phyloP scores from a whole-genome alignment of 2,888 invertebrate genomes.

The Diarsia brunnea region DNA sequence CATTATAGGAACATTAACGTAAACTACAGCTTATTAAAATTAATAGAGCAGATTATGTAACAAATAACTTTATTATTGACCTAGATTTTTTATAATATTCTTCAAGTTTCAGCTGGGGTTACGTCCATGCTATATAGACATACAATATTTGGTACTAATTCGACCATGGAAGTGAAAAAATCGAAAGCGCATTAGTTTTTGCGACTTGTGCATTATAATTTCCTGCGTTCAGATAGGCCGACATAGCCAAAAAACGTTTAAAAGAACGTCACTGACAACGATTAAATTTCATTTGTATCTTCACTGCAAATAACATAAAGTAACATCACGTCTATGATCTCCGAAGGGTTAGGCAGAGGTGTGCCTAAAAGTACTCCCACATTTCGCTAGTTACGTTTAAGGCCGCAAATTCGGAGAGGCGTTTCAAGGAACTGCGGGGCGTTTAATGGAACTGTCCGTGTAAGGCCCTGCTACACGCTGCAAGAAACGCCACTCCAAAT shows the following conservation, averaged over 20 bases:
- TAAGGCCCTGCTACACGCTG: too few species aligned
- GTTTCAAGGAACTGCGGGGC: too few species aligned
- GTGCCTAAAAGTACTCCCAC: too few species aligned
- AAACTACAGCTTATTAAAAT: slow-evolving; percentile 35
- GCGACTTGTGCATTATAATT: background rate
- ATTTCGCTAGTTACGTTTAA: too few species aligned
- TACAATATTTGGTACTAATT: background rate
- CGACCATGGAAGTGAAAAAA: background rate
- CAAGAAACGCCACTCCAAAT: too few species aligned
- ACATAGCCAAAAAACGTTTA: background rate
- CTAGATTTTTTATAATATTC: background rate
- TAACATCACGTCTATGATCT: too few species aligned
- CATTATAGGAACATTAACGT: slow-evolving; percentile 33
- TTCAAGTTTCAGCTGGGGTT: too few species aligned
- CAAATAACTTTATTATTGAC: background rate
- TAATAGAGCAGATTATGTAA: slow-evolving; percentile 16
- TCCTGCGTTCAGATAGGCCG: background rate
- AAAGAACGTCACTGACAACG: background rate
- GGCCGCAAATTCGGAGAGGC: too few species aligned
- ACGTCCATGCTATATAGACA: background rate
- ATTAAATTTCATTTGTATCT: background rate
- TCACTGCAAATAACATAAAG: too few species aligned
- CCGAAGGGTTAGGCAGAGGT: too few species aligned
- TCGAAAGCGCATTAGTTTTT: background rate
- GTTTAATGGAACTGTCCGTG: too few species aligned